Percentiles rank a stretch among this genome's conserved stretches.
Conservation (phyloP, 2,888 invertebrate species). For the Watsonalla binaria region DNA sequence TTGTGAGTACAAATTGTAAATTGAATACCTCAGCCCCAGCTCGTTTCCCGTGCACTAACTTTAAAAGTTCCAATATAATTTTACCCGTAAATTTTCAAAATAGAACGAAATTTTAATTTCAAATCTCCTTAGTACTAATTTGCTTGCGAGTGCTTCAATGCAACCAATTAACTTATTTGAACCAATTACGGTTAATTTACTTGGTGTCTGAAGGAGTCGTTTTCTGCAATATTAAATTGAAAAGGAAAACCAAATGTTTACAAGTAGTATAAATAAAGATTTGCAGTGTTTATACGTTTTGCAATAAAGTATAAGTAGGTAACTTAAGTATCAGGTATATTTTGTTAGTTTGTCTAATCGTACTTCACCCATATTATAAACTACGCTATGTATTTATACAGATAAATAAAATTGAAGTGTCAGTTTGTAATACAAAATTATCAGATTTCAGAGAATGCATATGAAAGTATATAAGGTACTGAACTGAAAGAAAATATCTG, state of each 20-base stretch:
- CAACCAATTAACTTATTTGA: slow-evolving; percentile 4
- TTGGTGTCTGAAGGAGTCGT: not conserved
- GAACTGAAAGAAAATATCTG: no score
- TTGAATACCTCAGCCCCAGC: slow-evolving; percentile 22
- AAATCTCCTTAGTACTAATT: slow-evolving; percentile 11
- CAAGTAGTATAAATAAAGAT: no score
- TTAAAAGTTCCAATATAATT: slow-evolving; percentile 18
- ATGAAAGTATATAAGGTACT: no score
- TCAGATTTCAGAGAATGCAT: no score
- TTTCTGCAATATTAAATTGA: not conserved
- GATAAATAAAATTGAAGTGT: no score
- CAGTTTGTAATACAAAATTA: no score
- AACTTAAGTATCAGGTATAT: no score
- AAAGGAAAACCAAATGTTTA: not conserved
- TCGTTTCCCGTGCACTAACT: slow-evolving; percentile 18
- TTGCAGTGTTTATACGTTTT: no score
- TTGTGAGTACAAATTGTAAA: slow-evolving; percentile 21
- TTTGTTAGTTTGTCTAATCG: no score
- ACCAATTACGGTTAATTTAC: not conserved
- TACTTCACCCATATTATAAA: no score
- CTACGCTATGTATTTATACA: no score
- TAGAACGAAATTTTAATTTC: slow-evolving; percentile 9
- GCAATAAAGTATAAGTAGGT: no score
- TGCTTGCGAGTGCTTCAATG: slow-evolving; percentile 9
- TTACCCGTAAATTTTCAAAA: slow-evolving; percentile 12